A percentile compares a stretch with the other conserved stretches of the same genome.
These are phyloP conservation scores for Haemorhous mexicanus DNA, from an alignment of 2,113 vertebrate genomes.

Conservation along the genomic window DNA sequence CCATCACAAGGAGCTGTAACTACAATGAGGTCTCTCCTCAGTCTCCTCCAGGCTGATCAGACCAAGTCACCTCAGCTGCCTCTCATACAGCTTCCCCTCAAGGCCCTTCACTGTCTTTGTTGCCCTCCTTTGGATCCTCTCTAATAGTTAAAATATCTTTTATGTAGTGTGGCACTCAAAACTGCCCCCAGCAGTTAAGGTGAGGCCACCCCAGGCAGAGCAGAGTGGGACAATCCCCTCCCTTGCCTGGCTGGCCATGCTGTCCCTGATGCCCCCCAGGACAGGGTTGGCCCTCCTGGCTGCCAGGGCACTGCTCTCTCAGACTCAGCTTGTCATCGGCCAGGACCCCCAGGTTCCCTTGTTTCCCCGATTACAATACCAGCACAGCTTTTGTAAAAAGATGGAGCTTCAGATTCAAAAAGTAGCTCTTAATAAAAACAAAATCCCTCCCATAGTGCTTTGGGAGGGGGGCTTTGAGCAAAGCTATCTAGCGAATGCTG, in stretches of 20 bases:
- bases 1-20: background rate
- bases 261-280: background rate
- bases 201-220: background rate
- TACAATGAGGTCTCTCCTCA: background rate
- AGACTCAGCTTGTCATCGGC: accelerated
- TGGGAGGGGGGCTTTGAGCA: background rate
- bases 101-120: background rate
- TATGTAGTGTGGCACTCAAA: background rate
- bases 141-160: background rate
- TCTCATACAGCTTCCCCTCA: background rate
- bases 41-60: background rate
- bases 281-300: accelerated
- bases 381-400: background rate
- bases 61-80: background rate
- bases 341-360: background rate
- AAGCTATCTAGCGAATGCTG: background rate
- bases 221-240: background rate
- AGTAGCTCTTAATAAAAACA: background rate
- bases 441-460: background rate
- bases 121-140: background rate
- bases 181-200: background rate
- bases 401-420: background rate
- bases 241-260: accelerated
- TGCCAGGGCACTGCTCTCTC: background rate
- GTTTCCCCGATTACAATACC: background rate